Base-by-base conservation (phyloP, 53 echinoderm and acorn worm genomes). In the Echinometra lucunter region DNA sequence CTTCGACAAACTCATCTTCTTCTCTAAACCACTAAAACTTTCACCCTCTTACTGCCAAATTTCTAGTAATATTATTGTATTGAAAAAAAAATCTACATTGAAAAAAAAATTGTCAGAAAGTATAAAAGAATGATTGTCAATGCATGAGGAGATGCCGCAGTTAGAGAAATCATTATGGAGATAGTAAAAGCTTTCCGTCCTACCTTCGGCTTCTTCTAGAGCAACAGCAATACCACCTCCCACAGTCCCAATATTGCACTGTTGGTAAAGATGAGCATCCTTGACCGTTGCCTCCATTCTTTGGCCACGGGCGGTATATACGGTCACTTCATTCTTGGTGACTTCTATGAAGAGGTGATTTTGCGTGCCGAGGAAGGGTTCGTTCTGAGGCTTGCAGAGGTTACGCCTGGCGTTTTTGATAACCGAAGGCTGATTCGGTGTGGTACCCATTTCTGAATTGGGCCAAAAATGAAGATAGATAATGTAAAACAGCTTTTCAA, bases 221-320 rank as follows among this genome's bases (percentile, higher is more conserved):
- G 18, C 34, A 28, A 89, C 38, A 21, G 37, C 89, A 38, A 60
- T 58, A 60, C 89, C 89, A 17, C 89, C 89, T 35, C 89, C 89
- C 8, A 18, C 60, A 6, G 89, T 89, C 58, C 89, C 19, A 6
- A 89, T 37, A 32, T 58, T 11, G 89, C 58, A 12, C 10, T 89
- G 45, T 6, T 38, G 58, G 40, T 89, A 89, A 3, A 37, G 40
- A 89, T 60, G 37, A 12, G 60, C 60, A n/a, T 60, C 89, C 11
- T 25, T 1, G 37, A 89, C 18, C 2, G 9, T 25, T 21, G 89
- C 89, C 21, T 3, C 23, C 89, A 89, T 89, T 2, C 11, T 34
- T 27, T 17, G 37, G 25, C 16, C 37, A 37, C n/a, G n/a, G 15
- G 27, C 85, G 1, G 49, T 85, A 78, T 19, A 47, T 30, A 30